phyloP scores from a whole-genome alignment of 2,888 invertebrate genomes.

The Papilio elwesi region DNA sequence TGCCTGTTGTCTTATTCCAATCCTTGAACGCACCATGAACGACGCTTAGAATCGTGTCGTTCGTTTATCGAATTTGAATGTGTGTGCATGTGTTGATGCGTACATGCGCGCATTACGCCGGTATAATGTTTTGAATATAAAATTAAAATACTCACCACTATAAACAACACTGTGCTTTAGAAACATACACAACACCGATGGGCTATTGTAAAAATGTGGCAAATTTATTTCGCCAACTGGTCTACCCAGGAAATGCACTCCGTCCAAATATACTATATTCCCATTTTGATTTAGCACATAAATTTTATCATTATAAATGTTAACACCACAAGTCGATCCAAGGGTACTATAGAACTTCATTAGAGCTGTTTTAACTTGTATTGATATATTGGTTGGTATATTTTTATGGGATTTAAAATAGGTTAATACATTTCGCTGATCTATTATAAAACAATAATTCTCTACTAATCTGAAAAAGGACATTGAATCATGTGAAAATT shows the following conservation, averaged over 20 bases:
- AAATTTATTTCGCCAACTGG: background rate
- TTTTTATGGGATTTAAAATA: slow-evolving; percentile 21
- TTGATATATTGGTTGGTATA: background rate
- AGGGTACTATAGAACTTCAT: slow-evolving; percentile 44
- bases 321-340: slow-evolving; percentile 45
- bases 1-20: too few relatives aligned
- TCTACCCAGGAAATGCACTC: background rate
- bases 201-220: slow-evolving; percentile 27
- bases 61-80: too few relatives aligned
- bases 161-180: slow-evolving; percentile 50
- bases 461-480: slow-evolving; percentile 51
- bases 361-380: background rate
- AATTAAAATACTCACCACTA: too few relatives aligned
- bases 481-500: background rate
- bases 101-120: too few relatives aligned
- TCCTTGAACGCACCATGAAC: too few relatives aligned
- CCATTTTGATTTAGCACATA: slow-evolving; percentile 54
- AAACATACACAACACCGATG: slow-evolving; percentile 46
- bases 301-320: slow-evolving; percentile 46
- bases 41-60: too few relatives aligned
- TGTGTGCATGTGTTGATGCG: too few relatives aligned
- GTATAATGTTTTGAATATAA: slow-evolving; percentile 27
- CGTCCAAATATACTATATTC: slow-evolving; percentile 42
- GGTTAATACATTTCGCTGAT: slow-evolving; percentile 44
- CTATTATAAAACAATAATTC: slow-evolving; percentile 51